Evolutionary conservation across 2,113 vertebrate genomes (phyloP), one percentile per base, ranked within the genome.

Genomic region (Melanocharis versteri): DNA sequence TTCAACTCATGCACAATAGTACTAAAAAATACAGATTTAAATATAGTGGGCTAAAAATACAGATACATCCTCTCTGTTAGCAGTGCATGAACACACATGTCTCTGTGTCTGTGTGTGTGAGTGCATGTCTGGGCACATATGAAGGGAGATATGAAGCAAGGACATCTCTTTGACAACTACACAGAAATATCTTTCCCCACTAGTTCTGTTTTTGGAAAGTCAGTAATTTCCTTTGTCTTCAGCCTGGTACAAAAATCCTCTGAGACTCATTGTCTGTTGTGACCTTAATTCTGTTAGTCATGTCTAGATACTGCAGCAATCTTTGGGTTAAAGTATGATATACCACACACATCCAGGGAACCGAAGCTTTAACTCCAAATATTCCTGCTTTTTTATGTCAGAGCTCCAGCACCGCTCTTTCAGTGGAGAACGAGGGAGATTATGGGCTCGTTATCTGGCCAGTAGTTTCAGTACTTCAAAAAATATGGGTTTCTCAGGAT

Each of bases 231-330:
- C 78, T 95, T 86, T 79, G 53, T 70, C 54, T 71, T 66, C 73
- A 93, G 62, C 21, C 20, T 3, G 13, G 27, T 23, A 37, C 17
- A 72, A 93, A 96, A 89, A 66, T 87, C 75, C 51, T 79, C 39
- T 27, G 82, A 91, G 75, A 93, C 69, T 61, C 39, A 66, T 73
- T 87, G 73, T 60, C 76, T 37, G 15, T 39, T 57, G 42, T 87
- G 93, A 81, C 84, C 87, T 88, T 94, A 94, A 96, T 93, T 94
- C 80, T 90, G 40, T 66, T 68, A 91, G 77, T 39, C 66, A 44
- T 53, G 70, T 65, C 88, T 64, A 71, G 69, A 48, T 79, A 78
- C 14, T 7, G 9, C 16, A 82, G 47, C 62, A 92, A 27, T 80
- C 44, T 89, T 66, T 44, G 77, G 48, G 75, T 57, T 68, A 48